A percentile compares a stretch with the other conserved stretches of the same genome.
phyloP scores from a whole-genome alignment of 2,113 vertebrate species.

The Ceyx melanurus region DNA sequence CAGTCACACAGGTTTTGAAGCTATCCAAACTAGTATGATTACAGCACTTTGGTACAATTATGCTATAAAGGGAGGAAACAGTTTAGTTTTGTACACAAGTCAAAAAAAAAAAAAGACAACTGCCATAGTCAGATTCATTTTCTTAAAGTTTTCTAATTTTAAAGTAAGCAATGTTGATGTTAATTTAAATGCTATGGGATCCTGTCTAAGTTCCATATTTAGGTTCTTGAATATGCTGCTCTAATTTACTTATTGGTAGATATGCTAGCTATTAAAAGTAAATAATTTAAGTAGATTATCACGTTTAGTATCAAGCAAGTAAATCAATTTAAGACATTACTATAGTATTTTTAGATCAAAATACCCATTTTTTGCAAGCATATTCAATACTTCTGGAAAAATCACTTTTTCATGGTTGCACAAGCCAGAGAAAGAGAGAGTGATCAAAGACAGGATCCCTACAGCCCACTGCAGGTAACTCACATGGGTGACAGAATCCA shows the following conservation, averaged over 20 bases:
- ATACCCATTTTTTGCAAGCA: neutral
- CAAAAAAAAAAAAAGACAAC: neutral
- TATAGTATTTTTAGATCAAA: neutral
- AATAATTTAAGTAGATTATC: neutral
- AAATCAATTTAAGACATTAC: neutral
- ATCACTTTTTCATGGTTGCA: neutral
- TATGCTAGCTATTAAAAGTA: neutral
- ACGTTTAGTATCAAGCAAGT: neutral
- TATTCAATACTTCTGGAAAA: neutral
- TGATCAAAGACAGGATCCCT: rapidly evolving
- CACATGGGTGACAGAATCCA: rapidly evolving
- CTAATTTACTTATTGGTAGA: neutral
- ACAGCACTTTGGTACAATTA: neutral
- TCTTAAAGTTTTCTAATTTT: neutral
- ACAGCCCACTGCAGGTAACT: neutral
- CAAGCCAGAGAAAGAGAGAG: neutral
- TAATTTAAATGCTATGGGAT: neutral
- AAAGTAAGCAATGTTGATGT: neutral
- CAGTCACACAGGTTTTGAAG: neutral
- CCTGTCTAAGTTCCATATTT: neutral
- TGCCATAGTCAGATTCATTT: neutral
- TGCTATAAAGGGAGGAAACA: neutral
- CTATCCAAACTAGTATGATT: neutral
- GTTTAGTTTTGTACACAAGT: neutral
- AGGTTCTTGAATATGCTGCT: neutral